Conservation (phyloP, 2,113 vertebrate genomes). For the Prochilodus magdalenae region DNA sequence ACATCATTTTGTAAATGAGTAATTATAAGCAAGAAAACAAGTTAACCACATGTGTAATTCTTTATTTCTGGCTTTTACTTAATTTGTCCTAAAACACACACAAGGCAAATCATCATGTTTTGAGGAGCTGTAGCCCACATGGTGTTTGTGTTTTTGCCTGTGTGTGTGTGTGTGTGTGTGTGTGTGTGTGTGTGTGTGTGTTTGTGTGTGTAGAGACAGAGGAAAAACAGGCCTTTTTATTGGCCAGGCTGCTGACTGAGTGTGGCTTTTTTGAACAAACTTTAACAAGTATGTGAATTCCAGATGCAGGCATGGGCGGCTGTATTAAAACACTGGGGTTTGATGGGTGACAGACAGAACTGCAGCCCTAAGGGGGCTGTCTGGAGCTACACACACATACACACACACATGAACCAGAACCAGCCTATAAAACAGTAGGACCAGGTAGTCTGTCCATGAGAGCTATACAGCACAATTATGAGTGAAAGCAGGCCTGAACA, state of each 20-base stretch:
- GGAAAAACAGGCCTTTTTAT: slow-evolving; percentile 48
- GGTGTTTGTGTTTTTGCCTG: slow-evolving; percentile 32
- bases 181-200: slow-evolving; percentile 8
- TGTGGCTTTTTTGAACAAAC: slow-evolving; percentile 47
- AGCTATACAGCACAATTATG: background rate
- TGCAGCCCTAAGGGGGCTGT: slow-evolving; percentile 28
- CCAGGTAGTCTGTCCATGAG: slow-evolving; percentile 19
- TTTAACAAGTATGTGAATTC: slow-evolving; percentile 58
- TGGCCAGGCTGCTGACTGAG: slow-evolving; percentile 45
- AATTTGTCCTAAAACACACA: slow-evolving; percentile 39
- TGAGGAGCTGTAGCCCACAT: slow-evolving; percentile 35
- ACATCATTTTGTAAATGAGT: slow-evolving; percentile 46
- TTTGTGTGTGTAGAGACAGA: slow-evolving; percentile 20
- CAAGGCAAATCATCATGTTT: slow-evolving; percentile 40
- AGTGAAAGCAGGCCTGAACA: background rate
- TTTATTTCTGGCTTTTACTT: slow-evolving; percentile 46
- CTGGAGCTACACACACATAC: slow-evolving; percentile 21
- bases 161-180: slow-evolving; percentile 26
- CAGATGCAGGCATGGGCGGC: slow-evolving; percentile 46
- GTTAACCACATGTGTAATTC: slow-evolving; percentile 45
- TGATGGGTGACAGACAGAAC: slow-evolving; percentile 49
- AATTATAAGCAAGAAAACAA: slow-evolving; percentile 48
- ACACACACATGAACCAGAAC: slow-evolving; percentile 47
- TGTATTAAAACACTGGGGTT: slow-evolving; percentile 47
- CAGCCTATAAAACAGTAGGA: slow-evolving; percentile 38